Conservation (phyloP, 1,140 invertebrate genomes). For the Stegodyphus mimosarum region DNA sequence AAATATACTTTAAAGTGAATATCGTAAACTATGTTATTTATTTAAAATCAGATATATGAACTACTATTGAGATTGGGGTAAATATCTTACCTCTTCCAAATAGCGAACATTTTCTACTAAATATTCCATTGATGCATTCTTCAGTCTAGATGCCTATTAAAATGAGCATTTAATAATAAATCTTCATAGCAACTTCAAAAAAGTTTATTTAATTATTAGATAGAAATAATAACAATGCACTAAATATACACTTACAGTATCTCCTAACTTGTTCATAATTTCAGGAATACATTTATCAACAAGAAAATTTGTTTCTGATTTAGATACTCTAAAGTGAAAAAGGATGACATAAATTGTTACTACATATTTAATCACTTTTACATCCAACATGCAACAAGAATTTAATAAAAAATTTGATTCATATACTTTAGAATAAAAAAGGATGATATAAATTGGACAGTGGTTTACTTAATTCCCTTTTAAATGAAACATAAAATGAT, state of each 20-base stretch:
- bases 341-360: no score
- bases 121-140: slow-evolving; percentile 54
- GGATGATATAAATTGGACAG: no score
- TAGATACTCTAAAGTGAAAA: slow-evolving; percentile 65
- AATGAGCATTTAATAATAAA: no score
- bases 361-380: no score
- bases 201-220: not conserved
- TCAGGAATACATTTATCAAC: slow-evolving; percentile 61
- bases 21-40: no score
- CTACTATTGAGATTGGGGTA: not conserved
- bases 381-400: no score
- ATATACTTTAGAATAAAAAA: no score
- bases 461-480: no score
- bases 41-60: no score
- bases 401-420: no score
- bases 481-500: no score
- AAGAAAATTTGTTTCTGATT: slow-evolving; percentile 65
- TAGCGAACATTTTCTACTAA: slow-evolving; percentile 35
- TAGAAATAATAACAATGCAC: not conserved
- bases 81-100: slow-evolving; percentile 43
- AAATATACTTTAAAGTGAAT: no score
- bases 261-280: slow-evolving; percentile 59
- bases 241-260: slow-evolving; percentile 47
- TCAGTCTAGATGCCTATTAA: slow-evolving; percentile 50
- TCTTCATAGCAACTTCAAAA: not conserved